These are phyloP conservation scores for Dendrocopos noguchii DNA, from an alignment of 2,113 vertebrate genomes.

Conservation along the genomic window DNA sequence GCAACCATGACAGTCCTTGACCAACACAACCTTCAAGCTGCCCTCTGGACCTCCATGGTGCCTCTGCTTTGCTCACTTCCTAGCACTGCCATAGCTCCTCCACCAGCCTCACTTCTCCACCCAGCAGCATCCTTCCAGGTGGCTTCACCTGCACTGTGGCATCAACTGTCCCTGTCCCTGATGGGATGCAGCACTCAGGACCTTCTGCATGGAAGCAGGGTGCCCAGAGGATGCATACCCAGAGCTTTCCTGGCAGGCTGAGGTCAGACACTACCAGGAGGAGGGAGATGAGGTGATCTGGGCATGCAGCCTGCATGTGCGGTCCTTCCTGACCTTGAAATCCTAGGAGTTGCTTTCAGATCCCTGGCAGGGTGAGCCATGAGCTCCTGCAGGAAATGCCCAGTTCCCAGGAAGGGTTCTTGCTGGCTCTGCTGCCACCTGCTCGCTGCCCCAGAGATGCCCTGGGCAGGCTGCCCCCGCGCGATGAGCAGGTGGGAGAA, in stretches of 20 bases:
- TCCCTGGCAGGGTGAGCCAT: not conserved
- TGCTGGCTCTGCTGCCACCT: not conserved
- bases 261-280: not conserved
- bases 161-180: fast-evolving
- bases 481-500: fast-evolving
- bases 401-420: not conserved
- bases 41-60: not conserved
- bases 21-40: not conserved
- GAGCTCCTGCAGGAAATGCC: not conserved
- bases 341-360: not conserved
- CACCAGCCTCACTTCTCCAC: not conserved
- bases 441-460: not conserved
- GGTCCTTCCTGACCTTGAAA: not conserved
- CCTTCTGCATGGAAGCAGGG: not conserved
- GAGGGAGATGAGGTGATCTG: not conserved
- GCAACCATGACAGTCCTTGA: not conserved
- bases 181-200: not conserved
- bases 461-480: fast-evolving
- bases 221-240: fast-evolving
- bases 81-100: fast-evolving
- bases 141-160: not conserved
- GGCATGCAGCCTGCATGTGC: not conserved
- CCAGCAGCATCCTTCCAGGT: fast-evolving
- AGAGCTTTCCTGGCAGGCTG: not conserved
- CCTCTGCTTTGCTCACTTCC: not conserved